Evolutionary conservation across 2,113 vertebrate species (phyloP), one percentile per base, ranked within the genome.

Genomic region (Pelvicachromis taeniatus): DNA sequence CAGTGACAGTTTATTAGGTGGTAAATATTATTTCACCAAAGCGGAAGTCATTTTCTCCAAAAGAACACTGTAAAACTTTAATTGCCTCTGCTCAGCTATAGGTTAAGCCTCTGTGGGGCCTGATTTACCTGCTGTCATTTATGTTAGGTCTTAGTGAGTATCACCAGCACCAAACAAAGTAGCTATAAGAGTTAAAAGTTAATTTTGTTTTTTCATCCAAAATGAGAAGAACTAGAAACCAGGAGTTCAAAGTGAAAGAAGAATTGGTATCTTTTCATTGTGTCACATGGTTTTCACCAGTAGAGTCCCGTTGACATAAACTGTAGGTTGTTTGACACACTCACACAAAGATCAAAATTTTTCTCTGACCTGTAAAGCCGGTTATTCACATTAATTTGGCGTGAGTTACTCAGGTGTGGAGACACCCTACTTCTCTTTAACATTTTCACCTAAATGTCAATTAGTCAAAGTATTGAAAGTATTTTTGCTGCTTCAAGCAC

Each of bases 1-100:
- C 88, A 86, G 78, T 92, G 91, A 87, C 83, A 85, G 26, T 94
- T 94, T 93, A 93, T 90, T 86, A 85, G 91, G 88, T 91, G 89
- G 81, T 90, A 91, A 93, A 93, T 93, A 92, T 90, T 88, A 91
- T 94, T 93, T 93, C 68, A 87, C 87, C 26, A 7, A 50, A 78
- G 79, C 56, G 84, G 92, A 93, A 93, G 89, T 91, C 50, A 68
- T 91, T 61, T 92, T 83, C 83, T 85, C 82, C 38, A 54, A 86
- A 92, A 84, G 86, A 83, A 79, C 68, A 70, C 82, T 61, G 77
- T 93, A 91, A 92, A 94, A 92, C 50, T 84, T 85, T 85, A 90
- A 91, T 87, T 83, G 78, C 80, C 53, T 91, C 81, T 84, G 87
- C 75, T 89, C 9, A 82, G 87, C 83, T 90, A 88, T 88, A 86